Conservation (phyloP, 2,113 vertebrate species). For the Seriola rivoliana region DNA sequence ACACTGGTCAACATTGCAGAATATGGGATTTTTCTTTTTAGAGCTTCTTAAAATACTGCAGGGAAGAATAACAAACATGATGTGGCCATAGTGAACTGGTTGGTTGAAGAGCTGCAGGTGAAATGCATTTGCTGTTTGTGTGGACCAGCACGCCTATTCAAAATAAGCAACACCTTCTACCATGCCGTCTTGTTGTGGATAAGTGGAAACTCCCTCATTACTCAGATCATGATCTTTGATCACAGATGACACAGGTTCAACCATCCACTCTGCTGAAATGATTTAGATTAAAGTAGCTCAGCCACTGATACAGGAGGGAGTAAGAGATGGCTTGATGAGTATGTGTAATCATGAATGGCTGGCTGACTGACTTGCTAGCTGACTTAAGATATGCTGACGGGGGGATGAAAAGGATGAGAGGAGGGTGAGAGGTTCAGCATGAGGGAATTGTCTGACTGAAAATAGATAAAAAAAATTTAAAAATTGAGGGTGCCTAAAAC, state of each 20-base stretch:
- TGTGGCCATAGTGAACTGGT: not conserved
- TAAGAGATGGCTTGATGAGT: constrained; percentile 37
- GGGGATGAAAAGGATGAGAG: constrained; percentile 4
- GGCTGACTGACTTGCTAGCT: constrained; percentile 33
- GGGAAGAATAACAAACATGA: not conserved
- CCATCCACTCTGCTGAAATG: constrained; percentile 10
- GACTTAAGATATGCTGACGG: constrained; percentile 37
- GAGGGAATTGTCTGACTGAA: constrained; percentile 20
- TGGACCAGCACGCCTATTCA: not conserved
- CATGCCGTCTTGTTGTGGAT: not conserved
- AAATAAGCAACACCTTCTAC: constrained; percentile 22
- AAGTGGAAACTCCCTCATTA: constrained; percentile 14
- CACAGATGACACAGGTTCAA: constrained; percentile 15
- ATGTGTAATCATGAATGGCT: constrained; percentile 30
- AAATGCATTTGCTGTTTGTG: constrained; percentile 4
- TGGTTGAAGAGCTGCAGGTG: constrained; percentile 2
- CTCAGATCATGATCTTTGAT: constrained; percentile 28
- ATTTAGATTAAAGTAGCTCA: constrained; percentile 26
- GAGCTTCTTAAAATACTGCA: not conserved
- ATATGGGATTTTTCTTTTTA: not conserved
- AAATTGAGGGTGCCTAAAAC: constrained; percentile 10
- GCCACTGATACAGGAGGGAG: constrained; percentile 19
- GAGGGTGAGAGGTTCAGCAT: constrained; percentile 23
- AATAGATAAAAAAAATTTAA: not conserved
- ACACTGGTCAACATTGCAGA: not conserved